These are phyloP conservation scores for Leucophora obtusa DNA, from an alignment of 2,888 invertebrate genomes.

Conservation along the genomic window DNA sequence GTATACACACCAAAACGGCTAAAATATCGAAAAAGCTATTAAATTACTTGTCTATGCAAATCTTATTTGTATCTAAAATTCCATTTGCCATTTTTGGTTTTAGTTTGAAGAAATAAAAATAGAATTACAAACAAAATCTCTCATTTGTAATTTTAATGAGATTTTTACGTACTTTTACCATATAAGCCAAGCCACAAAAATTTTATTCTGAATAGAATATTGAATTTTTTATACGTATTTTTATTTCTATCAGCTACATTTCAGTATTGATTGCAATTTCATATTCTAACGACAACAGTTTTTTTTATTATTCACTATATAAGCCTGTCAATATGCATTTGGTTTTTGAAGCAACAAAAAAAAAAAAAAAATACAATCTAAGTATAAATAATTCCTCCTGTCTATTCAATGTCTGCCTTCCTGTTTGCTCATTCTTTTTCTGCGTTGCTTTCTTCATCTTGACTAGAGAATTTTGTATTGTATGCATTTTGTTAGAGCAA, in stretches of 20 bases:
- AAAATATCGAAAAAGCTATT: slow-evolving; percentile 27
- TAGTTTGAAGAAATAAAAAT: slow-evolving; percentile 12
- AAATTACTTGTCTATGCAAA: slow-evolving; percentile 37
- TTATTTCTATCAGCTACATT: neutral
- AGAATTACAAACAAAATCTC: slow-evolving; percentile 8
- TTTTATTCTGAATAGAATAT: neutral
- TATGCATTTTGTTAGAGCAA: neutral
- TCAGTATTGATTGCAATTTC: slow-evolving; percentile 37
- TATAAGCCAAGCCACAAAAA: slow-evolving; percentile 17
- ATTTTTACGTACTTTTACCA: slow-evolving; percentile 30
- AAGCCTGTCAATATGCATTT: slow-evolving; percentile 56
- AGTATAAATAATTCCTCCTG: slow-evolving; percentile 50
- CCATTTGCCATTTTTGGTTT: slow-evolving; percentile 26
- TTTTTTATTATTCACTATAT: slow-evolving; percentile 41
- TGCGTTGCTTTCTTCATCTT: neutral
- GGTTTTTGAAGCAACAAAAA: too few species aligned
- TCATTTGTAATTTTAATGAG: slow-evolving; percentile 49
- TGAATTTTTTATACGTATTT: too few species aligned
- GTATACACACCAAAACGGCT: neutral
- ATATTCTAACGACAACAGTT: slow-evolving; percentile 34
- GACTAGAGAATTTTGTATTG: slow-evolving; percentile 1
- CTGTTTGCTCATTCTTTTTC: slow-evolving; percentile 37
- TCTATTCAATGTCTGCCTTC: slow-evolving; percentile 58
- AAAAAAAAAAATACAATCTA: slow-evolving; percentile 3
- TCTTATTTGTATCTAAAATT: slow-evolving; percentile 15